Evolutionary conservation across 2,888 invertebrate species (phyloP).

Genomic region (Andrena bucephala): DNA sequence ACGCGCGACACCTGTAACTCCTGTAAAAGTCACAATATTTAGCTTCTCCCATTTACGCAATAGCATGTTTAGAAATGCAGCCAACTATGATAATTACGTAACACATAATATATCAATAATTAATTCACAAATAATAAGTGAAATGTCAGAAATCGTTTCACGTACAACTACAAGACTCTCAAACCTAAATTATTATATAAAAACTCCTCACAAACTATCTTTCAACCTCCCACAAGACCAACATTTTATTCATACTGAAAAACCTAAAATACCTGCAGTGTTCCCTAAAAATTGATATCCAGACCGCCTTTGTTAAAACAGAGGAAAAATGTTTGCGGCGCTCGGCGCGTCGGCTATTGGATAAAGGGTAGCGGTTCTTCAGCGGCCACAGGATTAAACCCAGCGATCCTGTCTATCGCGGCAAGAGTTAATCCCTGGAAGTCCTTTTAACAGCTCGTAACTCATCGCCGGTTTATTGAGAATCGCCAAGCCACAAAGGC

Average conservation of each 20-base stretch:
- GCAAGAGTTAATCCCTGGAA: constrained; percentile 33
- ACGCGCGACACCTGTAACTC: neutral
- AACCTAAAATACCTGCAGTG: neutral
- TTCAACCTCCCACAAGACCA: no score
- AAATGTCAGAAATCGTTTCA: neutral
- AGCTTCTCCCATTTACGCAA: neutral
- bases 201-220: no score
- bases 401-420: constrained; percentile 27
- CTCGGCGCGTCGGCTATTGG: neutral
- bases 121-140: neutral
- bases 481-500: constrained; percentile 26
- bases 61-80: neutral
- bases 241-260: neutral
- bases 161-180: no score
- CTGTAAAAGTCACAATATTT: neutral
- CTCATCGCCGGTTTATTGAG: constrained; percentile 51
- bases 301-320: neutral
- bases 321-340: neutral
- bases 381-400: constrained; percentile 11
- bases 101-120: neutral
- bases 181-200: neutral
- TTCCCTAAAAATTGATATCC: neutral
- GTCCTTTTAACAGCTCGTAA: constrained; percentile 47
- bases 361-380: constrained; percentile 3
- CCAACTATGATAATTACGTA: neutral